Percentiles rank a stretch among this genome's conserved stretches.
Conservation (phyloP, 2,113 vertebrate species). For the Oenanthe oenanthe region DNA sequence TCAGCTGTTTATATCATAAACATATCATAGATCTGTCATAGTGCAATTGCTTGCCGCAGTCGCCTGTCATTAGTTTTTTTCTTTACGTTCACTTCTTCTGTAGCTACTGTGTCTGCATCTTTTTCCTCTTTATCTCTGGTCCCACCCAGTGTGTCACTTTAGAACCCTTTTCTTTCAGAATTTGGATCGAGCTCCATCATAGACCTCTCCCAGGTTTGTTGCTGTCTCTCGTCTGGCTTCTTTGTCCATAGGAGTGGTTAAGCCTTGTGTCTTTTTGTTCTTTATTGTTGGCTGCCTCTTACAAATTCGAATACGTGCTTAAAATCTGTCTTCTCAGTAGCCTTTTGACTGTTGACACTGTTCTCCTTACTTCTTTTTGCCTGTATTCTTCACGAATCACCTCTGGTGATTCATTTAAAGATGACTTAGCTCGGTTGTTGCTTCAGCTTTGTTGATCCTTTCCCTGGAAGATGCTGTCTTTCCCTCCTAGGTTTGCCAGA, state of each 20-base stretch:
- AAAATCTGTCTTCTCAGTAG: background rate
- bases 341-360: background rate
- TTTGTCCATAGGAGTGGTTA: background rate
- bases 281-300: background rate
- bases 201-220: background rate
- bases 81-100: background rate
- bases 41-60: background rate
- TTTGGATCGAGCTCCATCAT: background rate
- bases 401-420: background rate
- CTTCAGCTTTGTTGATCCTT: background rate
- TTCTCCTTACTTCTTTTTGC: background rate
- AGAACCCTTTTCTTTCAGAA: background rate
- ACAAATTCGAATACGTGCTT: background rate
- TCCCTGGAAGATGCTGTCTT: background rate
- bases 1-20: background rate
- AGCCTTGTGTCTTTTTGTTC: background rate
- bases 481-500: background rate
- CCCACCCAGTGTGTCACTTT: background rate
- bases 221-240: background rate
- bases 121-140: background rate
- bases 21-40: too few relatives aligned
- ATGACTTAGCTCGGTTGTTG: background rate
- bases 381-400: background rate
- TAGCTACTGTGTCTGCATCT: background rate
- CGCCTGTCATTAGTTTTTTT: background rate